Evolutionary conservation across 2,797 vertebrate genomes (phyloP).

Genomic region (Gymnothorax reevesii): DNA sequence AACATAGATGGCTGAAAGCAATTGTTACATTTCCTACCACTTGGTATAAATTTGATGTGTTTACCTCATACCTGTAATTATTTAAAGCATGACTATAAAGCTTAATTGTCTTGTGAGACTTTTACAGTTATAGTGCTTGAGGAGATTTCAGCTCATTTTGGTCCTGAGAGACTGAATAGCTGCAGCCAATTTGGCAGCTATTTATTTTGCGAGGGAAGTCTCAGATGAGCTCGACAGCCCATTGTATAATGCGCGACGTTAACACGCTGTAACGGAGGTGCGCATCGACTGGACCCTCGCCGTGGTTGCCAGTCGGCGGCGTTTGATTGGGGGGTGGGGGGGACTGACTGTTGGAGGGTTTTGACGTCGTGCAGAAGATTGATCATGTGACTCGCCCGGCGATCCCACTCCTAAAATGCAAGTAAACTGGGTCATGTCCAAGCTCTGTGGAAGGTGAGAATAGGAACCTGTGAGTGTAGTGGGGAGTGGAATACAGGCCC

Average conservation of each 20-base stretch:
- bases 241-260: constrained; percentile 15
- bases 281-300: not conserved
- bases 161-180: constrained; percentile 2
- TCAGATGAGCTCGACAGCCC: not conserved
- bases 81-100: not conserved
- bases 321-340: not conserved
- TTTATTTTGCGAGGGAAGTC: not conserved
- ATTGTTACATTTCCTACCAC: not conserved
- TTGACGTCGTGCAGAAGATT: not conserved
- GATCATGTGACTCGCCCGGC: not conserved
- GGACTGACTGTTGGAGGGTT: not conserved
- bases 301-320: not conserved
- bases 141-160: constrained; percentile 4
- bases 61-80: constrained; percentile 3
- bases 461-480: not conserved
- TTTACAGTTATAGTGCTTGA: not conserved
- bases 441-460: not conserved
- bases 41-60: not conserved
- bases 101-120: constrained; percentile 1
- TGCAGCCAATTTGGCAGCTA: not conserved
- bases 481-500: not conserved
- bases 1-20: not conserved
- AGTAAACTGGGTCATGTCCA: constrained; percentile 7
- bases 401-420: not conserved
- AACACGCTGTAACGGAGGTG: constrained; percentile 4